phyloP scores from a whole-genome alignment of 1,140 invertebrate genomes.

The Stratiolaelaps scimitus region DNA sequence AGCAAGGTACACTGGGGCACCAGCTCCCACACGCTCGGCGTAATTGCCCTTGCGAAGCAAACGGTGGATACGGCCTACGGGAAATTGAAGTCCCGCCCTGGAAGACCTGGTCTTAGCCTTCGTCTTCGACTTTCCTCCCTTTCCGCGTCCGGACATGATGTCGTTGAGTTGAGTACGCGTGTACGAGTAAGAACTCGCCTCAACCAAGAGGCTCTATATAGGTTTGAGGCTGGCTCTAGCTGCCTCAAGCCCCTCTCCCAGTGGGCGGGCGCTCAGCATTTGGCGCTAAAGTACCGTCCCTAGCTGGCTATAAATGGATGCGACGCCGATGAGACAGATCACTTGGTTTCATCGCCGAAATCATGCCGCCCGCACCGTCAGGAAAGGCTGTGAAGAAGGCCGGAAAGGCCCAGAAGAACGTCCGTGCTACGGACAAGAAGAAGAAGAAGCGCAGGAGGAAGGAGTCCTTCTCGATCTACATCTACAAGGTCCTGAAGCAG shows the following conservation, averaged over 20 bases:
- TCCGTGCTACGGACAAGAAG: conserved; percentile 37
- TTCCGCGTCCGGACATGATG: conserved; percentile 43
- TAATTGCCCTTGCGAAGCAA: conserved; percentile 40
- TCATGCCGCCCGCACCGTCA: conserved; percentile 38
- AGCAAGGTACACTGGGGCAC: conserved; percentile 42
- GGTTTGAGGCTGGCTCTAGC: too few relatives aligned
- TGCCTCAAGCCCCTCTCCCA: too few relatives aligned
- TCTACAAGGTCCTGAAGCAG: conserved; percentile 58
- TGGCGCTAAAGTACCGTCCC: too few relatives aligned
- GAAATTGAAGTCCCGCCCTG: conserved; percentile 50
- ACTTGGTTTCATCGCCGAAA: neutral
- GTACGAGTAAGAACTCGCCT: too few relatives aligned
- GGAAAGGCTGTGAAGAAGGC: conserved; percentile 40
- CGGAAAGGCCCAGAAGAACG: conserved; percentile 39
- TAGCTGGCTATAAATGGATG: too few relatives aligned
- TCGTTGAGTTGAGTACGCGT: too few relatives aligned
- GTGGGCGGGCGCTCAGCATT: too few relatives aligned
- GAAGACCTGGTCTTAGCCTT: conserved; percentile 49
- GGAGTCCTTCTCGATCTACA: conserved; percentile 55
- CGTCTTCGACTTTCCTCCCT: conserved; percentile 48
- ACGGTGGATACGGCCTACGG: too few relatives aligned
- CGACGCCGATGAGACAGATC: too few relatives aligned
- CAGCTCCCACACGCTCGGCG: conserved; percentile 37
- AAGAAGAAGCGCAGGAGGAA: conserved; percentile 44
- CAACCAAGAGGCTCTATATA: too few relatives aligned